These are phyloP conservation scores for Cheilosia grossa DNA, from an alignment of 2,888 invertebrate species.

Conservation along the genomic window DNA sequence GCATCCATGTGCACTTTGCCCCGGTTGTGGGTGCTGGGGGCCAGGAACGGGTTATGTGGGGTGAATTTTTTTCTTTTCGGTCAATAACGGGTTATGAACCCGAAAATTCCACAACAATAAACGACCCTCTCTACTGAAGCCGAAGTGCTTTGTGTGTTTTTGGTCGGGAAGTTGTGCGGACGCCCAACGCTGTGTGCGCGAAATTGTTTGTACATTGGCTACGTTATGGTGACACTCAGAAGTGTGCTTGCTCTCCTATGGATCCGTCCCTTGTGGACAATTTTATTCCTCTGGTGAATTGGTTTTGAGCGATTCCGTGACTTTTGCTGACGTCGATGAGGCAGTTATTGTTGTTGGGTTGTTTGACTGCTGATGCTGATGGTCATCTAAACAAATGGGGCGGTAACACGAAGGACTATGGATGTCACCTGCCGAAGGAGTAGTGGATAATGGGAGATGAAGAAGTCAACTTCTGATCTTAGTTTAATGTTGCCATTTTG, in stretches of 20 bases:
- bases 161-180: slow-evolving; percentile 26
- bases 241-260: slow-evolving; percentile 37
- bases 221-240: slow-evolving; percentile 36
- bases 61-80: background rate
- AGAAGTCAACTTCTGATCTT: too few species aligned
- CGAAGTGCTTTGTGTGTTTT: slow-evolving; percentile 35
- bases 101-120: slow-evolving; percentile 45
- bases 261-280: slow-evolving; percentile 19
- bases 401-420: background rate
- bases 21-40: background rate
- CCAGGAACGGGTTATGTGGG: background rate
- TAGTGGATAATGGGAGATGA: too few species aligned
- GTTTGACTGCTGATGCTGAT: slow-evolving; percentile 34
- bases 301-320: slow-evolving; percentile 46
- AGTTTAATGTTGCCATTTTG: too few species aligned
- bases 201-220: slow-evolving; percentile 28
- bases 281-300: slow-evolving; percentile 45
- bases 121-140: slow-evolving; percentile 21
- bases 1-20: slow-evolving; percentile 15
- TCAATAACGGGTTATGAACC: slow-evolving; percentile 66
- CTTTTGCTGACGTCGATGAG: slow-evolving; percentile 13
- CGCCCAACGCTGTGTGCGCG: background rate
- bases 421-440: too few species aligned
- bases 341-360: slow-evolving; percentile 15
- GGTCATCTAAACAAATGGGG: slow-evolving; percentile 20